These are phyloP conservation scores for Holacanthus passer DNA, from an alignment of 2,113 vertebrate species.

Conservation along the genomic window DNA sequence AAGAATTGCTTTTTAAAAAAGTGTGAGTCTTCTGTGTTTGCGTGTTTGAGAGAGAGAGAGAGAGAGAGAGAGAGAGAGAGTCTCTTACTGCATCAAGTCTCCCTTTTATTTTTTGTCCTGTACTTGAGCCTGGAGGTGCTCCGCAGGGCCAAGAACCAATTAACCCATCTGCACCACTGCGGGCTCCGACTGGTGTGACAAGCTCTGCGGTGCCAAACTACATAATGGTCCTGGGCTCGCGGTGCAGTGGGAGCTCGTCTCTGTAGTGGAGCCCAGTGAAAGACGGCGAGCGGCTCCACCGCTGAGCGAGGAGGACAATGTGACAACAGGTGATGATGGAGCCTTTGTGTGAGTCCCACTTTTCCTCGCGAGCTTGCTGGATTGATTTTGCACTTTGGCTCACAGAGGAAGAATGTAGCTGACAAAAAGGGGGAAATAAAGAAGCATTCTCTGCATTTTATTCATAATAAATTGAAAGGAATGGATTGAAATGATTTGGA, in stretches of 20 bases:
- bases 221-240: constrained; percentile 46
- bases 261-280: constrained; percentile 31
- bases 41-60: not conserved
- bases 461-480: not conserved
- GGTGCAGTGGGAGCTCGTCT: constrained; percentile 45
- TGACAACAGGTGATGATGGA: constrained; percentile 44
- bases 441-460: not conserved
- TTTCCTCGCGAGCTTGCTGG: not conserved
- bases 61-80: not conserved
- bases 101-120: not conserved
- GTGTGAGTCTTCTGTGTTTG: not conserved
- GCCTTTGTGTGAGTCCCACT: constrained; percentile 26
- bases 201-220: constrained; percentile 51
- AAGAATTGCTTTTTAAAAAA: not conserved
- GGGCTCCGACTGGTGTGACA: constrained; percentile 47
- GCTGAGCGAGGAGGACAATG: constrained; percentile 40
- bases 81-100: not conserved
- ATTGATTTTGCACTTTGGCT: constrained; percentile 18
- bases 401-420: not conserved
- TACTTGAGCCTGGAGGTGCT: constrained; percentile 35
- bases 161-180: constrained; percentile 61
- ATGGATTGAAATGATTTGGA: not conserved
- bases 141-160: constrained; percentile 62
- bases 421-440: too few relatives aligned
- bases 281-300: constrained; percentile 18